Base-by-base conservation (phyloP, 2,888 invertebrate species). In the Chloroclysta siterata region DNA sequence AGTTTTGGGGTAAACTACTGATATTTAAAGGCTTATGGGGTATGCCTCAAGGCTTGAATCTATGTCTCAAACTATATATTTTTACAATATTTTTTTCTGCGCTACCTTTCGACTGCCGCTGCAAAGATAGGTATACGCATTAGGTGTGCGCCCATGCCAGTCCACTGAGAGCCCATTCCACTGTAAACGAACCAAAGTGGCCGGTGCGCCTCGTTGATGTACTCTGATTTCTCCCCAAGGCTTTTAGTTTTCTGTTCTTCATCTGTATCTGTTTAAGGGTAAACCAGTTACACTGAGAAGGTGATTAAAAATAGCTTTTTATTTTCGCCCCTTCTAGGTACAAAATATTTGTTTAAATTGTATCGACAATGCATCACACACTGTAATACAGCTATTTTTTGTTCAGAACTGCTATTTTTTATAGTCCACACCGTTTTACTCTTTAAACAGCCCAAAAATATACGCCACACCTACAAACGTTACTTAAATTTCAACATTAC, bases 151-250 rank as follows among this genome's bases (percentile, higher is more conserved):
- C 95, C 95, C 95, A 96, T 96, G 28, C 94, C 95, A 39, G 93
- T 83, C 95, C 95, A 96, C 79, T 96, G 96, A 0, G 95, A 94
- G 7, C 95, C 96, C 95, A 96, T 95, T 7, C 96, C 96, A 63
- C 95, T 95, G 88, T 95, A 96, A 63, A 96, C 94, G 79, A 94
- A 95, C 95, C 95, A 96, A 7, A 96, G 83, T 0, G 95, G 95
- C 0, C 93, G 80, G 33, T 77, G 74, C 0, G 71, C 80, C 7
- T 81, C 79, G 44, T 88, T 84, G 36, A 77, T 85, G 64, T 87
- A 84, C 11, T 78, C 77, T 1, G 67, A 65, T 11, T 78, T 79
- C 60, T 88, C 84, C 10, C 63, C 44, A 1, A 89, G 61, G 22
- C 74, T 72, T 0, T 84, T 72, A 0, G 86, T 88, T 54, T 85